Conservation (phyloP, 2,113 vertebrate genomes). For the Phrynosoma platyrhinos region DNA sequence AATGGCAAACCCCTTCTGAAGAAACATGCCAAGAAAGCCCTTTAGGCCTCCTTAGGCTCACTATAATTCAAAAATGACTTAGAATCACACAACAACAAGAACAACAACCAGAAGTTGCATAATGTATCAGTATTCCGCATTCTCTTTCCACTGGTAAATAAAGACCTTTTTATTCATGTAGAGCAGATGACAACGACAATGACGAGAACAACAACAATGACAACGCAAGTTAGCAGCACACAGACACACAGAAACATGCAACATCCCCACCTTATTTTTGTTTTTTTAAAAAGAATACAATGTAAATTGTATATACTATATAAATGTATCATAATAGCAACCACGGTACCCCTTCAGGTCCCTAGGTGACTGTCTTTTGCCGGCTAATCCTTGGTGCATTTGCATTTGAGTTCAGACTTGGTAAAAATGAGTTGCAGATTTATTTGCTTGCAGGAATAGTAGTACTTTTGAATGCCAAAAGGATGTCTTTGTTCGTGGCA, state of each 20-base stretch:
- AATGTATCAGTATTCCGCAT: neutral
- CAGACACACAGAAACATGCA: neutral
- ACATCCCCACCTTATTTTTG: neutral
- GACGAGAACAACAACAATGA: no score
- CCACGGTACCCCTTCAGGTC: neutral
- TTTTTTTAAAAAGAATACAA: neutral
- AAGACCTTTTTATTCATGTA: no score
- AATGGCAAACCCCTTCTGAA: no score
- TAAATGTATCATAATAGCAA: neutral
- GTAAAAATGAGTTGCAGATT: slow-evolving; percentile 8
- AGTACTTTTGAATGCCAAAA: neutral
- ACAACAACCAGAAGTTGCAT: neutral
- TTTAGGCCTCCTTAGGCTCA: no score
- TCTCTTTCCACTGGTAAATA: neutral
- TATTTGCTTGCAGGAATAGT: neutral
- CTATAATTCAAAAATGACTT: no score
- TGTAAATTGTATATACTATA: neutral
- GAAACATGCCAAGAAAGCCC: no score
- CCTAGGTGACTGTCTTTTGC: neutral
- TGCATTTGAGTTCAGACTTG: slow-evolving; percentile 20
- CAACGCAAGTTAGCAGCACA: no score
- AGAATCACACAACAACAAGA: no score
- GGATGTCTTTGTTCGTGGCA: slow-evolving; percentile 18
- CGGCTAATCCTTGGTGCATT: slow-evolving; percentile 16
- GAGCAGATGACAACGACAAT: no score